Conservation (phyloP, 2,113 vertebrate genomes). For the Nannospalax galili region DNA sequence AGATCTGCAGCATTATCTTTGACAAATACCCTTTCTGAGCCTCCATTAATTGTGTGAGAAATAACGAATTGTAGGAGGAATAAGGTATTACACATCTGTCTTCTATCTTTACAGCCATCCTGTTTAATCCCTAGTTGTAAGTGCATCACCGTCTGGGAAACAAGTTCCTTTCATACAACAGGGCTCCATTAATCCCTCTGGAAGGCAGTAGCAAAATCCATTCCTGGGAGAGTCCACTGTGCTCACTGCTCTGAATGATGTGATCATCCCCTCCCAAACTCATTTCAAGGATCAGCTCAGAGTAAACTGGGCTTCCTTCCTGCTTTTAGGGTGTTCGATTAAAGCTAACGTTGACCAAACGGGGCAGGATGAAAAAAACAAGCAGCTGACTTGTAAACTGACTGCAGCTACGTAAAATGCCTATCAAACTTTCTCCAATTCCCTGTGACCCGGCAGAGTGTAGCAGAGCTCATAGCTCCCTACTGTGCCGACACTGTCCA, state of each 20-base stretch:
- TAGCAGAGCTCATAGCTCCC: background rate
- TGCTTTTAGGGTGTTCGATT: slow-evolving; percentile 10
- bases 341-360: background rate
- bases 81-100: background rate
- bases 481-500: background rate
- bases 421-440: background rate
- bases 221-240: background rate
- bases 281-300: slow-evolving; percentile 14
- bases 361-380: background rate
- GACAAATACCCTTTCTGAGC: background rate
- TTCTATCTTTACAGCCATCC: background rate
- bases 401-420: background rate
- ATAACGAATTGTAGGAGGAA: background rate
- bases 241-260: background rate
- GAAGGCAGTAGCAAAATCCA: background rate
- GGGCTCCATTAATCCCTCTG: background rate
- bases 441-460: fast-evolving
- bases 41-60: background rate
- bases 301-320: background rate
- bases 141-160: background rate
- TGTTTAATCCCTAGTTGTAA: background rate
- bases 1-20: background rate
- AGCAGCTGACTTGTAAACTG: too few relatives aligned
- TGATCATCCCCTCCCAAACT: background rate
- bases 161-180: background rate